Conservation (phyloP, 1,140 invertebrate genomes). For the Mercenaria mercenaria region DNA sequence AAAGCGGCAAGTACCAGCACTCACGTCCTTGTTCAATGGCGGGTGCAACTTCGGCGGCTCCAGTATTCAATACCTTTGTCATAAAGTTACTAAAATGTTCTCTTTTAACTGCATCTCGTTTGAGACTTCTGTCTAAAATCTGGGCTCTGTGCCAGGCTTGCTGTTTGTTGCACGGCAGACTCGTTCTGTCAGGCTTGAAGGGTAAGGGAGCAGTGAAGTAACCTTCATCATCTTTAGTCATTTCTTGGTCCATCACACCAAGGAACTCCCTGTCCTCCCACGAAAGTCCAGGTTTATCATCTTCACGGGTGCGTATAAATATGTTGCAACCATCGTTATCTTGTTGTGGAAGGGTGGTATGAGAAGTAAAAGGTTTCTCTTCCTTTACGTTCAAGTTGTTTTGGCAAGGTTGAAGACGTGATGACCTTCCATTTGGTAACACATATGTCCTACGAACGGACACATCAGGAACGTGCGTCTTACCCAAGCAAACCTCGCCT, state of each 20-base stretch:
- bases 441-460: not conserved
- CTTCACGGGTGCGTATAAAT: not conserved
- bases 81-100: constrained; percentile 45
- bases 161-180: constrained; percentile 26
- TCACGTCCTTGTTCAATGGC: not conserved
- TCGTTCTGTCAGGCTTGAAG: not conserved
- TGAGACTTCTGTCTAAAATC: constrained; percentile 24
- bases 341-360: too few relatives aligned
- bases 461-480: not conserved
- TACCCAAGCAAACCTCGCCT: not conserved
- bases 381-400: not conserved
- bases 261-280: constrained; percentile 41
- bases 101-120: constrained; percentile 12
- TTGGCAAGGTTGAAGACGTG: not conserved
- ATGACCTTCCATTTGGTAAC: not conserved
- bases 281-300: constrained; percentile 24
- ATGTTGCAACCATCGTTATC: not conserved
- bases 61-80: constrained; percentile 1
- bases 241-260: constrained; percentile 9
- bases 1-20: not conserved
- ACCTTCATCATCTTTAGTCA: not conserved
- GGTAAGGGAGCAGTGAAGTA: constrained; percentile 17
- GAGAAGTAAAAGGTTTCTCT: too few relatives aligned
- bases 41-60: not conserved
- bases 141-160: not conserved